phyloP scores from a whole-genome alignment of 2,113 vertebrate species.

The Rhea americana region DNA sequence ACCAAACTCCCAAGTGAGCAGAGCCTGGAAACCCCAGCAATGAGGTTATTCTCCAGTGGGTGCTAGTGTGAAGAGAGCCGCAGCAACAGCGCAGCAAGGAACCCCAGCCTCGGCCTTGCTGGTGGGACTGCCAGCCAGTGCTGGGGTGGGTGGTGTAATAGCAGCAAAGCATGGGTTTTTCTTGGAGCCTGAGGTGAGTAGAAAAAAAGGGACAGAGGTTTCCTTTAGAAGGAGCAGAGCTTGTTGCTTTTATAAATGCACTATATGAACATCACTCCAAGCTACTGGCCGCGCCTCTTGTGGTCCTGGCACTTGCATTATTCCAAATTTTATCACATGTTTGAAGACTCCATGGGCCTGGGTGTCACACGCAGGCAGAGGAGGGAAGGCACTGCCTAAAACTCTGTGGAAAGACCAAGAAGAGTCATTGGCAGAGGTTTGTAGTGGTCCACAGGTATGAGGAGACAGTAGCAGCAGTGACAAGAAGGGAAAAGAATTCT shows the following conservation, averaged over 20 bases:
- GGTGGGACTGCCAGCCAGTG: rapidly evolving
- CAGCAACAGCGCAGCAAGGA: not conserved
- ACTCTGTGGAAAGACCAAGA: not conserved
- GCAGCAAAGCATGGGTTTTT: not conserved
- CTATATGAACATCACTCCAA: not conserved
- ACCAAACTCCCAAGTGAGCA: not conserved
- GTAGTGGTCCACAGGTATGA: not conserved
- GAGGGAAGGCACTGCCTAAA: not conserved
- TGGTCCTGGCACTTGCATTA: not conserved
- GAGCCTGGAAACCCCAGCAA: not conserved
- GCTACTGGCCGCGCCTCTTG: not conserved
- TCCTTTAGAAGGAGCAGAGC: not conserved
- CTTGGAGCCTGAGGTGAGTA: not conserved
- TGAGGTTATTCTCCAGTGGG: not conserved
- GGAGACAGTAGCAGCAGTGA: not conserved
- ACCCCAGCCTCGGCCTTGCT: not conserved
- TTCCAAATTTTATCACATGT: not conserved
- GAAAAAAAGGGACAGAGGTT: not conserved
- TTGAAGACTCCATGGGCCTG: not conserved
- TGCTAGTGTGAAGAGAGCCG: not conserved
- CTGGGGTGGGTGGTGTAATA: not conserved
- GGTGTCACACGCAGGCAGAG: not conserved
- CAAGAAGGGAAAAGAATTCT: not conserved
- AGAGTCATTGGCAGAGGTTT: not conserved
- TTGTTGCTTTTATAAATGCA: not conserved